These are phyloP conservation scores for Megalops atlanticus DNA, from an alignment of 2,113 vertebrate genomes.

Conservation along the genomic window DNA sequence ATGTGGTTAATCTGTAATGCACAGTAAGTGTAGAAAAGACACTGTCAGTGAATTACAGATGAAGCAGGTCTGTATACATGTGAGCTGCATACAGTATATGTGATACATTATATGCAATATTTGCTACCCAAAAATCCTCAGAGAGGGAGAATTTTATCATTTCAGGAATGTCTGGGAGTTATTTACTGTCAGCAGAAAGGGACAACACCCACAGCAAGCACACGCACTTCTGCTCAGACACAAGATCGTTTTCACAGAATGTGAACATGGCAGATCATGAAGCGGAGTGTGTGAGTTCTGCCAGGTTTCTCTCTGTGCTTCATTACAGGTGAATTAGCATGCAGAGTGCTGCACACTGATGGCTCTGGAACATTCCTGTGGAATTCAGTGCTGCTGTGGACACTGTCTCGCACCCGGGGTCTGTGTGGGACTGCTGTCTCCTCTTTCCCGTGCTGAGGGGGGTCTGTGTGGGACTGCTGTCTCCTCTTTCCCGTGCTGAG, in stretches of 20 bases:
- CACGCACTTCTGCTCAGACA: not conserved
- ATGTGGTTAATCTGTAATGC: not conserved
- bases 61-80: no score
- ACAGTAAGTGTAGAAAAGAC: not conserved
- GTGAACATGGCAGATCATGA: not conserved
- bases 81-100: no score
- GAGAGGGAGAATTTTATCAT: not conserved
- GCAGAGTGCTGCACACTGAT: not conserved
- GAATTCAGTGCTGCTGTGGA: not conserved
- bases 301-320: not conserved
- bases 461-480: no score
- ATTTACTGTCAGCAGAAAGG: not conserved
- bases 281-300: no score
- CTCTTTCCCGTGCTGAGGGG: no score
- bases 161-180: not conserved
- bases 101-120: no score
- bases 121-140: no score
- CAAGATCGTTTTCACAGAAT: not conserved
- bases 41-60: no score
- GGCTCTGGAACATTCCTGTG: not conserved
- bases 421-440: no score
- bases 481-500: no score
- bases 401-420: no score
- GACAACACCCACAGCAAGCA: not conserved
- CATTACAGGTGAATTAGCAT: conserved; percentile 15